These are phyloP conservation scores for Brachionus calyciflorus DNA, from an alignment of 1,140 invertebrate species.

Conservation along the genomic window DNA sequence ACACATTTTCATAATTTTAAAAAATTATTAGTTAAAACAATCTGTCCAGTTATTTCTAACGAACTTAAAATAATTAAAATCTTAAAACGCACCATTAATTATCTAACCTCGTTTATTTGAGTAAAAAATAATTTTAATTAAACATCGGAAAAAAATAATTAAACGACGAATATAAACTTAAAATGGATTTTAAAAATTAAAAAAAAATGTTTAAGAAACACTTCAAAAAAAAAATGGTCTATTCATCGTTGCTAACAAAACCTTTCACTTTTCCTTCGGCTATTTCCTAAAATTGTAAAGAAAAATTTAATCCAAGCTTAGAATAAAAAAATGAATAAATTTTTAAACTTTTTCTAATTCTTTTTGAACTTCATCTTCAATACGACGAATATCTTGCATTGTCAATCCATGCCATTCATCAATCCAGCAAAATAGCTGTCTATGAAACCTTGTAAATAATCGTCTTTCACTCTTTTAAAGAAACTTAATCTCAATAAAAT, in stretches of 20 bases:
- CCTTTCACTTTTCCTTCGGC: conserved; percentile 20
- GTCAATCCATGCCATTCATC: conserved; percentile 58
- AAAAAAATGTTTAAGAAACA: not conserved
- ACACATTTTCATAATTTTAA: no score
- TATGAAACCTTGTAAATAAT: conserved; percentile 93
- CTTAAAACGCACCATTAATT: no score
- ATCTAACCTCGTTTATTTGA: no score
- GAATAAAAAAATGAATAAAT: not conserved
- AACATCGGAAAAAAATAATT: not conserved
- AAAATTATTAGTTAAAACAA: no score
- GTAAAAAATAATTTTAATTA: no score
- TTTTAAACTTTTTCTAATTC: conserved; percentile 33
- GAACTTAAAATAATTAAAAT: no score
- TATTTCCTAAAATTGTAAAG: no score
- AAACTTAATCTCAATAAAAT: not conserved
- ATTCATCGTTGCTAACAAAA: not conserved
- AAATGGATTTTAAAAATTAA: not conserved
- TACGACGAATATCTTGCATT: conserved; percentile 57
- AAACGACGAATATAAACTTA: not conserved
- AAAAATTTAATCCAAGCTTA: no score
- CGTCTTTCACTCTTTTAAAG: conserved; percentile 24
- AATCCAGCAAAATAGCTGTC: conserved; percentile 78
- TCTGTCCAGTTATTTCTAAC: no score
- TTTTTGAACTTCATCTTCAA: conserved; percentile 52
- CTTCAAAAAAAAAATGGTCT: no score